Evolutionary conservation across 1,140 invertebrate species (phyloP), one percentile per base, ranked within the genome.

Genomic region (Elysia chlorotica): DNA sequence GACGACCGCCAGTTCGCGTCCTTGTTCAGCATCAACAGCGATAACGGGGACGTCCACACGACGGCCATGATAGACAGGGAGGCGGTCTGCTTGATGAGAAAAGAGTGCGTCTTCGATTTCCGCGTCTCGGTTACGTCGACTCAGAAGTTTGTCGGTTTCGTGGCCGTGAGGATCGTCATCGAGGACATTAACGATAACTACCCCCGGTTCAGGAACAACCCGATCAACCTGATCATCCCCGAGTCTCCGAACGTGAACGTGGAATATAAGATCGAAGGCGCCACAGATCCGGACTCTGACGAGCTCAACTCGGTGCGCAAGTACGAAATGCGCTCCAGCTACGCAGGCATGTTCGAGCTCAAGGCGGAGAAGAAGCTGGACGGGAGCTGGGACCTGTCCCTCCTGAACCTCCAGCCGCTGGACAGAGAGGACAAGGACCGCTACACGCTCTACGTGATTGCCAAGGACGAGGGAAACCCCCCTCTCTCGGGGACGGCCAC

Each of bases 161-260:
- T 82, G 30, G 78, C 70, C 1, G 78, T 83, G 0, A 75, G 74
- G 54, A 74, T 87, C 33, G 65, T 79, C 14, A 74, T 87, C n/a
- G 67, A 81, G 6, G 96, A 98, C 85, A 95, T 93, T n/a, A 99
- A 98, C 85, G 97, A 98, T 89, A 98, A 98, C 87, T 91, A 93
- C 4, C 96, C 96, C 0, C 88, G 91, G 10, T 98, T 98, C 87
- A 79, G 81, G 0, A 67, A 73, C 21, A 71, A 73, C 23, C 73
- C 73, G 19, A 62, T 80, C 19, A 79, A 71, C 48, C 70, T 85
- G 37, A 66, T 54, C 33, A 79, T 87, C 10, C 73, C 76, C 21
- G 86, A 93, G 92, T 71, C 79, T 61, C 78, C 77, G 17, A 79
- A 74, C 0, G 66, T 74, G 10, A 81, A 79, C 0, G 89, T 92